Base-by-base conservation (phyloP, 2,797 vertebrate species). In the Hippoglossus hippoglossus region DNA sequence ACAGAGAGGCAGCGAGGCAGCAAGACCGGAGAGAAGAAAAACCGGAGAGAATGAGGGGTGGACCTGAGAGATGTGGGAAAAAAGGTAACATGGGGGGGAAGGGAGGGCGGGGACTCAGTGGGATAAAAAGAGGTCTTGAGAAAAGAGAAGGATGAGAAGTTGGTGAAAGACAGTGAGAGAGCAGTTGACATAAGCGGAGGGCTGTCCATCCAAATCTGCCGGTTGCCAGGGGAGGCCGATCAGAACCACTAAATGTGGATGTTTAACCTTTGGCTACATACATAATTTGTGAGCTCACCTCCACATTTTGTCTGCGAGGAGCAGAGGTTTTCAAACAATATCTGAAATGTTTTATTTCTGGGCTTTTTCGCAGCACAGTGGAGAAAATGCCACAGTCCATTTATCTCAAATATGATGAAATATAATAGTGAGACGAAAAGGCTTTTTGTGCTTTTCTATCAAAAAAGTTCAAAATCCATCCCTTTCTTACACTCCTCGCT, bases 121-220 rank as follows among this genome's bases (percentile, higher is more conserved):
- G 74, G 77, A 88, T 87, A 87, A 92, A 92, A 92, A 81, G 87
- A 77, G 57, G 73, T 80, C 89, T 76, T 88, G 81, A 87, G 76
- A 73, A 88, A 88, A 84, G 59, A 64, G 39, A 85, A 82, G 86
- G 90, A 93, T 91, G 84, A 92, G 82, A 84, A 92, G 39, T 86
- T 87, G 89, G 68, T 87, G 89, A 92, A 73, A 88, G 89, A 87
- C 9, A 24, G 83, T 31, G 65, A 78, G 74, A 77, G 74, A 58
- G 73, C 65, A 80, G 87, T 88, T 87, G 85, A 63, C 28, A 59
- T 63, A 61, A 19, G 70, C 59, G 59, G 61, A 78, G 58, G 31
- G 51, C 31, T 28, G 65, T 63, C 74, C 12, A 21, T 83, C 61
- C 51, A 75, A 73, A 77, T 75, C 67, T 65, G 67, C 73, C 63